A percentile compares a stretch with the other conserved stretches of the same genome.
Evolutionary conservation across 2,888 invertebrate genomes (phyloP).

Genomic region (Ypsolopha scabrella): DNA sequence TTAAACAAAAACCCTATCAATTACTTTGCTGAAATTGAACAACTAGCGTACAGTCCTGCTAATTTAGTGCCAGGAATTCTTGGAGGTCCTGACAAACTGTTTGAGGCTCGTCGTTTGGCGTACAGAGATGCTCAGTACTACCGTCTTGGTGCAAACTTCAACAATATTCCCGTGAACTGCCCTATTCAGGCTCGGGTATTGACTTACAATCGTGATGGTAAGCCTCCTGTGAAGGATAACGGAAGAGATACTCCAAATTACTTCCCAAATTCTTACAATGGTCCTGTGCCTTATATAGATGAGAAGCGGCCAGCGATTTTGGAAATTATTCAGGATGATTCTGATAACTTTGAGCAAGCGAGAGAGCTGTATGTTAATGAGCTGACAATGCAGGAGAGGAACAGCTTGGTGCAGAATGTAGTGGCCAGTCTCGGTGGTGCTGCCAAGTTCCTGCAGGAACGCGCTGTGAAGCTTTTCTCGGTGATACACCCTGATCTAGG

Average conservation of each 20-base stretch:
- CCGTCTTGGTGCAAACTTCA: slow-evolving; percentile 74
- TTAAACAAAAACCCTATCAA: slow-evolving; percentile 87
- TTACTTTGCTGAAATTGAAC: slow-evolving; percentile 91
- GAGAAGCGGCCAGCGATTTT: slow-evolving; percentile 62
- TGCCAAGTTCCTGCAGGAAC: slow-evolving; percentile 49
- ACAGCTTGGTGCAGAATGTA: slow-evolving; percentile 81
- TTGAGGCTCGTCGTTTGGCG: slow-evolving; percentile 82
- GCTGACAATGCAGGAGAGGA: slow-evolving; percentile 75
- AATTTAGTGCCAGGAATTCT: slow-evolving; percentile 90
- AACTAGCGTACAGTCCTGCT: slow-evolving; percentile 86
- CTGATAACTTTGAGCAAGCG: slow-evolving; percentile 88
- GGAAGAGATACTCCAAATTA: slow-evolving; percentile 90
- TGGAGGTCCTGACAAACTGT: slow-evolving; percentile 88
- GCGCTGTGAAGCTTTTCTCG: slow-evolving; percentile 82
- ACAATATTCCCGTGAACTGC: slow-evolving; percentile 92
- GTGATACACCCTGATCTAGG: slow-evolving; percentile 85
- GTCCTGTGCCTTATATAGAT: slow-evolving; percentile 75
- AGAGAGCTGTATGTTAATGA: slow-evolving; percentile 81
- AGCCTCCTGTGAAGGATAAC: slow-evolving; percentile 76
- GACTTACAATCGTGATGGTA: slow-evolving; percentile 89
- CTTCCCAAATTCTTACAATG: slow-evolving; percentile 91
- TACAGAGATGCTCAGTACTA: slow-evolving; percentile 84
- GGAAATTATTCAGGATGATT: slow-evolving; percentile 74
- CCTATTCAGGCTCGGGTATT: slow-evolving; percentile 74
- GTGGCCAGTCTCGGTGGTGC: slow-evolving; percentile 77